Evolutionary conservation across 1,140 invertebrate species (phyloP), one percentile per base, ranked within the genome.

Genomic region (Drosophila ficusphila): DNA sequence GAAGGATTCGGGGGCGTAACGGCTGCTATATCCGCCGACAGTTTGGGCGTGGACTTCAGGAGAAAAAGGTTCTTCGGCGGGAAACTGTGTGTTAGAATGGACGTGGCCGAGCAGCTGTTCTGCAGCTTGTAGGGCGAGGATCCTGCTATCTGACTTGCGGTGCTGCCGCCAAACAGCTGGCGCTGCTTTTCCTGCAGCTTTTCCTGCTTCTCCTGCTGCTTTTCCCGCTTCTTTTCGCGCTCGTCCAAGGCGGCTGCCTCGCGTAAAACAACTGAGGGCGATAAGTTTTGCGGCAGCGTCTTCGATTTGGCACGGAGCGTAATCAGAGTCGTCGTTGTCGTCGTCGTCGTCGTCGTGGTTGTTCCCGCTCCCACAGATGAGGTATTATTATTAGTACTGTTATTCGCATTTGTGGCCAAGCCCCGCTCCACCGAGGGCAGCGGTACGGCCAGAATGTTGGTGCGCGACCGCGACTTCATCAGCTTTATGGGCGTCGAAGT

Each of bases 231-330:
- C 12, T 36, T 61, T n/a, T 64, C 60, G n/a, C 56, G 47, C 36
- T 61, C 71, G 41, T 89, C 76, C 56, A 90, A 29, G 31, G 79
- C 81, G 25, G 90, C 76, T 19, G 71, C 79, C 53, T 89, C 85
- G 44, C 86, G 78, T 41, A 90, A 27, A 4, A 60, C 78, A 58
- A 88, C 67, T 70, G 90, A 85, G 9, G 90, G 81, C 33, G 90
- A 88, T 29, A 93, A 79, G 89, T 93, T 93, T 76, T 93, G 93
- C 41, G 93, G 93, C 44, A 94, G 85, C 4, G 93, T 94, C 86
- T 93, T 93, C 16, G 93, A 92, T 85, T 94, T 94, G 53, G 93
- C 93, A 69, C 92, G 93, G 23, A 89, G 76, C 27, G 92, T 91
- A 46, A 92, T 90, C 42, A 89, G 75, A 34, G 92, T 91, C 34